These are phyloP conservation scores for Magallana nippona DNA, from an alignment of 2,888 invertebrate genomes.

Conservation along the genomic window DNA sequence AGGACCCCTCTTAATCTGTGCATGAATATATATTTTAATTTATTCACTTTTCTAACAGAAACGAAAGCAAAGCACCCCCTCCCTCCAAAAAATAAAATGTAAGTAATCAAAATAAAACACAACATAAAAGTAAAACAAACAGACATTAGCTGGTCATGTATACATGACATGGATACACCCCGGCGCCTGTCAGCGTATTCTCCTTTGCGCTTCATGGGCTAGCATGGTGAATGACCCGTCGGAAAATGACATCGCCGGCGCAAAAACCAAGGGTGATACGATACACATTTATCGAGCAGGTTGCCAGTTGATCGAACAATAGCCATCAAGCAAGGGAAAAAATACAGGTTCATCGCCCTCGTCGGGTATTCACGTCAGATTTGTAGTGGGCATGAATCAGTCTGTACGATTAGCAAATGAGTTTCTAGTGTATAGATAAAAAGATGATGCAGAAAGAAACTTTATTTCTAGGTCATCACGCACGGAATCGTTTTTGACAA, in stretches of 20 bases:
- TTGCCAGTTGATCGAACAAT: constrained; percentile 32
- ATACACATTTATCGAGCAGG: constrained; percentile 35
- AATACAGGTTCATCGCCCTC: constrained; percentile 39
- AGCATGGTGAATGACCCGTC: constrained; percentile 28
- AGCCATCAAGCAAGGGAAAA: constrained; percentile 20
- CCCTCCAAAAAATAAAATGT: too few relatives aligned
- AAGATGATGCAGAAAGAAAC: constrained; percentile 23
- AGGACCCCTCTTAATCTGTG: too few relatives aligned
- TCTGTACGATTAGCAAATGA: not conserved
- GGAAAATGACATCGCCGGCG: constrained; percentile 24
- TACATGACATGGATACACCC: constrained; percentile 10
- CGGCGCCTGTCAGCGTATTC: not conserved
- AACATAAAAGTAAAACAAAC: not conserved
- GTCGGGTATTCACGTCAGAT: constrained; percentile 19
- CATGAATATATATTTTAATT: too few relatives aligned
- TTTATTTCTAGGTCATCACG: constrained; percentile 24
- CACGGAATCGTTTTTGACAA: constrained; percentile 28
- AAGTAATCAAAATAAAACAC: too few relatives aligned
- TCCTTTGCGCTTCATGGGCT: not conserved
- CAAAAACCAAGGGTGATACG: constrained; percentile 17
- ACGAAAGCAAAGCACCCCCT: too few relatives aligned
- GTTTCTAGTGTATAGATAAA: constrained; percentile 12
- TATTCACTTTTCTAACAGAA: too few relatives aligned
- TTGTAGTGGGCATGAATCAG: constrained; percentile 20
- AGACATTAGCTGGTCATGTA: not conserved